phyloP scores from a whole-genome alignment of 2,797 vertebrate genomes.

The Gouania willdenowi region DNA sequence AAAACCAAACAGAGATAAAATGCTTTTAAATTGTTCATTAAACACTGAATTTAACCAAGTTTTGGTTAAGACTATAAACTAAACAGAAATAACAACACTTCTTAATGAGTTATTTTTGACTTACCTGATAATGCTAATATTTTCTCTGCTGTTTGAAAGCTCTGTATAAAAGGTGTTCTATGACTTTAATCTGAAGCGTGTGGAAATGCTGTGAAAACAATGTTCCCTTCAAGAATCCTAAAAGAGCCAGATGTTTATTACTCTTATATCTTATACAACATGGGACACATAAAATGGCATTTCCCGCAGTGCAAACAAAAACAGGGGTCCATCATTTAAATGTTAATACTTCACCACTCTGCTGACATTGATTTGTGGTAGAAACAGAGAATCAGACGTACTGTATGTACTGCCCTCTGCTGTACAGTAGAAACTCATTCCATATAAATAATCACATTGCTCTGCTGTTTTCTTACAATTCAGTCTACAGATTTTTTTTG shows the following conservation, averaged over 20 bases:
- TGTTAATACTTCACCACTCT: constrained; percentile 32
- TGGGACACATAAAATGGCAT: constrained; percentile 29
- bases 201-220: too few species aligned
- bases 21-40: too few species aligned
- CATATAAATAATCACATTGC: constrained; percentile 66
- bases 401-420: constrained; percentile 1
- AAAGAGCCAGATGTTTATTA: constrained; percentile 20
- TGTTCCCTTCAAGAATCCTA: too few species aligned
- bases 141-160: too few species aligned
- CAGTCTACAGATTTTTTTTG: constrained; percentile 43
- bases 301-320: constrained; percentile 20
- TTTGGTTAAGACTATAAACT: too few species aligned
- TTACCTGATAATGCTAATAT: too few species aligned
- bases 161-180: too few species aligned
- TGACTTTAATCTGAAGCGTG: too few species aligned
- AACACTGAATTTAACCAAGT: too few species aligned
- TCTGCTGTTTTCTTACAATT: constrained; percentile 34
- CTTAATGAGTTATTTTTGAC: too few species aligned
- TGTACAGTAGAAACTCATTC: constrained; percentile 57
- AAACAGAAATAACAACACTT: too few species aligned
- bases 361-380: constrained; percentile 38
- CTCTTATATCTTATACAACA: constrained; percentile 7
- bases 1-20: too few species aligned
- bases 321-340: constrained; percentile 49
- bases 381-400: constrained; percentile 27